Evolutionary conservation across 2,113 vertebrate genomes (phyloP).

Genomic region (Otus sunia): DNA sequence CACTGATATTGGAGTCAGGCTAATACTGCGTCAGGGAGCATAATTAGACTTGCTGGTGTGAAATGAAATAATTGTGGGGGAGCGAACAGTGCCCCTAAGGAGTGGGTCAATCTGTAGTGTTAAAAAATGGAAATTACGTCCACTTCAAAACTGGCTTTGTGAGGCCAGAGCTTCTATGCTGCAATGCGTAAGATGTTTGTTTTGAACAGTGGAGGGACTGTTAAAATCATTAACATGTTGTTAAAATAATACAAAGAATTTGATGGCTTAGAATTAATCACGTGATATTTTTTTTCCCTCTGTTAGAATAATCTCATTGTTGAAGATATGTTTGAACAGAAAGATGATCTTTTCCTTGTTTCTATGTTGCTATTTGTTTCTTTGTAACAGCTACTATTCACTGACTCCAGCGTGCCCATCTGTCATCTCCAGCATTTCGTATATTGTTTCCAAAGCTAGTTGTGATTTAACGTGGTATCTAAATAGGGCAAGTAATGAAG

Average conservation of each 20-base stretch:
- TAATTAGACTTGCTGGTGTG: background rate
- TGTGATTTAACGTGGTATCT: slow-evolving; percentile 56
- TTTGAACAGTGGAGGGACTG: background rate
- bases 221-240: background rate
- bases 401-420: slow-evolving; percentile 56
- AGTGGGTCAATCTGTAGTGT: background rate
- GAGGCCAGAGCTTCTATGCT: background rate
- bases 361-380: background rate
- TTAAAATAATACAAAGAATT: background rate
- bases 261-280: background rate
- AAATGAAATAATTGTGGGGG: background rate
- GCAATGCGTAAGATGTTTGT: background rate
- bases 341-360: background rate
- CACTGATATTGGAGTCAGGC: background rate
- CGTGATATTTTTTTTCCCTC: background rate
- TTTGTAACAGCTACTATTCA: slow-evolving; percentile 31
- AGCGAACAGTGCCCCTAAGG: background rate
- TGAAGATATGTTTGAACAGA: background rate
- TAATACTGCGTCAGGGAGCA: background rate
- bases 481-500: slow-evolving; percentile 68
- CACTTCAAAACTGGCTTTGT: background rate
- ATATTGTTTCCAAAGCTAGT: slow-evolving; percentile 60
- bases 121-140: background rate
- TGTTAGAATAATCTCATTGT: background rate
- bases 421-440: slow-evolving; percentile 37